Base-by-base conservation (phyloP, 2,888 invertebrate species). In the Crioceris asparagi region DNA sequence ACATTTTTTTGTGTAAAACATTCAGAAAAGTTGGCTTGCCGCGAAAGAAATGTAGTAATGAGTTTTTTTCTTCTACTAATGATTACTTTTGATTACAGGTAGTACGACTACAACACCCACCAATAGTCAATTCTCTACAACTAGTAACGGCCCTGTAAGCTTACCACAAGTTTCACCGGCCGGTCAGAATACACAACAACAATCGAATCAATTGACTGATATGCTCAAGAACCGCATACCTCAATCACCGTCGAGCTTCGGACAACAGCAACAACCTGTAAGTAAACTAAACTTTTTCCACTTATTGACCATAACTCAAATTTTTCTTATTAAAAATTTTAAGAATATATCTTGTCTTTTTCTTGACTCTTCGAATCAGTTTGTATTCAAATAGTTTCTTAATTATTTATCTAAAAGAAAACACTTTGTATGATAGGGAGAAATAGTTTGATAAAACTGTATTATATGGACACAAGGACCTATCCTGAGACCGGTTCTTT, bases 211-310 rank as follows among this genome's bases (percentile, higher is more conserved):
- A 55, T 70, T 75, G 42, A 71, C 69, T 34, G 76, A 77, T 44
- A 64, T 72, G 52, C 71, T 72, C 64, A 72, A 81, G 61, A 73
- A 45, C 39, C 40, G 75, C 43, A 56, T 75, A 45, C 65, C 64
- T 7, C 61, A 64, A 11, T 64, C 64, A n/a, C 64, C 63, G 12
- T 61, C 61, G 12, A 53, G 59, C 10, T 64, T 62, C 38, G 45
- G 39, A 17, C 50, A 47, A 34, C 60, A 59, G 38, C 52, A 52
- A 38, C 54, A 50, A 32, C 56, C 56, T 30, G n/a, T n/a, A n/a
- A n/a, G n/a, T n/a, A n/a, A n/a, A n/a, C n/a, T n/a, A n/a, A n/a
- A n/a, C n/a, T n/a, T n/a, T n/a, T n/a, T n/a, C n/a, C n/a, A n/a
- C n/a, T n/a, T n/a, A n/a, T n/a, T n/a, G n/a, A n/a, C n/a, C n/a